A percentile compares a stretch with the other conserved stretches of the same genome.
Conservation (phyloP, 2,797 vertebrate species). For the Selene dorsalis region DNA sequence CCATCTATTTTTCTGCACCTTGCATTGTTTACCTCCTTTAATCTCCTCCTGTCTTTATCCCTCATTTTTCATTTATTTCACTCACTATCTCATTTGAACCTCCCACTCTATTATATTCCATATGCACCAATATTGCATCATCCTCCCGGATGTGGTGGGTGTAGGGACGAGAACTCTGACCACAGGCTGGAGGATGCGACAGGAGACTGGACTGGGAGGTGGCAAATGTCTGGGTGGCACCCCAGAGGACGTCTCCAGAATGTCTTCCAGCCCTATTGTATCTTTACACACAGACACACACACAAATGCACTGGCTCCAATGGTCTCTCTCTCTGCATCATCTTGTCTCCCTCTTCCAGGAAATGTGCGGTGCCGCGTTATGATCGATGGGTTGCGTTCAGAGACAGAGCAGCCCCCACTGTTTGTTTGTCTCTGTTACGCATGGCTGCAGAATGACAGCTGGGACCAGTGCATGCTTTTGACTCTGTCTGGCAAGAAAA, state of each 20-base stretch:
- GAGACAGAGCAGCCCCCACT: conserved; percentile 71
- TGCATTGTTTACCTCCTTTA: conserved; percentile 57
- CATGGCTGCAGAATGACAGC: conserved; percentile 75
- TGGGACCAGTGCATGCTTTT: conserved; percentile 64
- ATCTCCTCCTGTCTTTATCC: conserved; percentile 48
- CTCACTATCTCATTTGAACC: conserved; percentile 31
- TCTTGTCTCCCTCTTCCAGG: conserved; percentile 73
- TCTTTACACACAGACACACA: conserved; percentile 23
- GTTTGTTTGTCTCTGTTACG: conserved; percentile 77
- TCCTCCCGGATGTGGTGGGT: conserved; percentile 45
- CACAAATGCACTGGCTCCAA: conserved; percentile 41
- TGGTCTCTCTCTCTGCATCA: conserved; percentile 50
- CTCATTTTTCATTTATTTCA: conserved; percentile 50
- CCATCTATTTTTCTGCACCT: conserved; percentile 2
- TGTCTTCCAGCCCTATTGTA: conserved; percentile 37
- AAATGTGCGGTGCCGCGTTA: conserved; percentile 67
- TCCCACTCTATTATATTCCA: conserved; percentile 47
- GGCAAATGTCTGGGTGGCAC: conserved; percentile 68
- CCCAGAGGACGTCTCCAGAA: conserved; percentile 49
- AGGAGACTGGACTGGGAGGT: conserved; percentile 47
- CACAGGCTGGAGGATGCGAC: conserved; percentile 46
- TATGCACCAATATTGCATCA: not conserved
- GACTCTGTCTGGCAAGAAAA: conserved; percentile 57
- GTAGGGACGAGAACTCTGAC: conserved; percentile 42
- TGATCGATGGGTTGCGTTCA: conserved; percentile 78